Base-by-base conservation (phyloP, 2,888 invertebrate species). In the Schizotus pectinicornis region DNA sequence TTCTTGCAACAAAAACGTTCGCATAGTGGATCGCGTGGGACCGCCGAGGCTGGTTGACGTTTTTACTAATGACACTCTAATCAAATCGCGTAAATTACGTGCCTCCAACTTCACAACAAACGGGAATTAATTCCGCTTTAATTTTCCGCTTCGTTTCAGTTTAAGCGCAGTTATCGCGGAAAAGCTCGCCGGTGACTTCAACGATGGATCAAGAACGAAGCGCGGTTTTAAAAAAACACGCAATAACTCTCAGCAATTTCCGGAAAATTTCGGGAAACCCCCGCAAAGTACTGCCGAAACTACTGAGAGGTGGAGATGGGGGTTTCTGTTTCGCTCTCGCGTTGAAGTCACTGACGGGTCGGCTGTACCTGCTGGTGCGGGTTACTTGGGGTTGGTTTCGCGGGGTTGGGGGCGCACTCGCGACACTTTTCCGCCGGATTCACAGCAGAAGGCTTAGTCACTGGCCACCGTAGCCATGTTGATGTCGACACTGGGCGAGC, bases 401-500 rank as follows among this genome's bases (percentile, higher is more conserved):
- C 22, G 22, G 22, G 22, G 22, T 22, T 22, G 22, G 22, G 22
- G 22, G 22, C 22, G 22, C 22, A 22, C 22, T 22, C 22, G 22
- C 22, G 22, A 3, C 22, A 22, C 22, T 39, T 39, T 34, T 7
- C 22, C 39, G 33, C 41, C 39, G 13, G 37, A 36, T 12, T 49
- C 22, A 36, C 37, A 45, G 34, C 11, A 33, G 3, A 33, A 33
- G 43, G 31, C 33, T 51, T 41, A 57, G 36, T 35, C 47, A 42
- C 47, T 55, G 11, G 42, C 31, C 53, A 42, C 48, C 38, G 38
- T 8, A 36, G 46, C 50, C 56, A 59, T 59, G 47, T 56, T 56
- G 51, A 43, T 48, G 49, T 38, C 50, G 36, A 49, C 45, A 51
- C 56, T 46, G 45, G 32, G n/a, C 12, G 39, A 38, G 43, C 48